Evolutionary conservation across 2,888 invertebrate species (phyloP).

Genomic region (Tipula lateralis): DNA sequence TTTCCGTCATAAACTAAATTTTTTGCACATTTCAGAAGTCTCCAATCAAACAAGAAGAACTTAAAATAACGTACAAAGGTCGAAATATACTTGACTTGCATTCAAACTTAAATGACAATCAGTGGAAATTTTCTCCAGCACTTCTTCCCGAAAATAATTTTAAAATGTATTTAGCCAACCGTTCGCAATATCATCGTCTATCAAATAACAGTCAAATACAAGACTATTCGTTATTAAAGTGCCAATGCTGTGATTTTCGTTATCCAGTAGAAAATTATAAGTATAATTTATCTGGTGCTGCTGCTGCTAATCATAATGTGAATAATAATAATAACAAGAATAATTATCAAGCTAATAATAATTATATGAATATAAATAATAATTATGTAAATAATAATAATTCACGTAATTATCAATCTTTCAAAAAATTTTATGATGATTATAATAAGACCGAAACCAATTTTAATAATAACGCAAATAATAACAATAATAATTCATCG

Average conservation of each 20-base stretch:
- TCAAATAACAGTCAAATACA: conserved; percentile 54
- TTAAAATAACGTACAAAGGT: conserved; percentile 52
- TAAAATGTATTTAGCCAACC: conserved; percentile 57
- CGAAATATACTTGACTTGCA: conserved; percentile 58
- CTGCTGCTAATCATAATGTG: neutral
- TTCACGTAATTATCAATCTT: neutral
- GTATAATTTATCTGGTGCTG: conserved; percentile 32
- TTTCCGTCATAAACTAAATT: neutral
- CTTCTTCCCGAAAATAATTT: conserved; percentile 55
- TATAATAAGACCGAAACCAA: conserved; percentile 32
- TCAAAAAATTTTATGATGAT: conserved; percentile 28
- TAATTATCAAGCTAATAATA: neutral
- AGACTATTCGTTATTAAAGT: conserved; percentile 56
- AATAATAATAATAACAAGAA: conserved; percentile 8
- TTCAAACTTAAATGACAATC: conserved; percentile 53
- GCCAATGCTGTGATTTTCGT: conserved; percentile 53
- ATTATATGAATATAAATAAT: neutral
- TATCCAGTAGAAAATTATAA: conserved; percentile 41
- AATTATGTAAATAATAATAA: conserved; percentile 5
- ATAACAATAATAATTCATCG: conserved; percentile 30
- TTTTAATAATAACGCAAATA: neutral
- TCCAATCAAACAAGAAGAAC: conserved; percentile 36
- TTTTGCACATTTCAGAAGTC: conserved; percentile 41
- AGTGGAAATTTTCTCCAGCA: conserved; percentile 56
- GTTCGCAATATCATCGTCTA: conserved; percentile 58